A percentile compares a stretch with the other conserved stretches of the same genome.
These are phyloP conservation scores for Nymphalis c-album DNA, from an alignment of 2,888 invertebrate species.

Conservation along the genomic window DNA sequence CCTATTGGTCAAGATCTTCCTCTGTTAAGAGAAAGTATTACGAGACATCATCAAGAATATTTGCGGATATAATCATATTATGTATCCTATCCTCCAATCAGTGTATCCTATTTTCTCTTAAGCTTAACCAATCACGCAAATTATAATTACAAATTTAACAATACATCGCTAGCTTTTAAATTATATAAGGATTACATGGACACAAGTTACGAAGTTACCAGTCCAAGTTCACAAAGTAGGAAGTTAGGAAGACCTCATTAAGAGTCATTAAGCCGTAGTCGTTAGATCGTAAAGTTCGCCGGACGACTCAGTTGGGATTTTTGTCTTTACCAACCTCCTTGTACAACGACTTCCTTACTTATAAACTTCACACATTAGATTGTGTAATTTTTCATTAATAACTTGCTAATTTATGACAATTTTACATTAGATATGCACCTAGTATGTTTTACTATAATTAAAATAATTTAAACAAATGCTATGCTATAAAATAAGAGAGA, in stretches of 20 bases:
- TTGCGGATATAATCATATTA: no score
- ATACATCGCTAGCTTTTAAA: no score
- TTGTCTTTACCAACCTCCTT: constrained; percentile 25
- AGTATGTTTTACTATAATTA: neutral
- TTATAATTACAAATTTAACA: no score
- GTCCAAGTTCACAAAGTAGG: constrained; percentile 40
- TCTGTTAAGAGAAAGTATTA: no score
- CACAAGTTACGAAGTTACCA: neutral
- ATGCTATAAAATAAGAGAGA: neutral
- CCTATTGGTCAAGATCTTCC: no score
- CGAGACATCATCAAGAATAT: no score
- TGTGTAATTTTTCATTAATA: constrained; percentile 9
- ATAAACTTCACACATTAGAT: neutral
- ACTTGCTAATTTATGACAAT: constrained; percentile 4
- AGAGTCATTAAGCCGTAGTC: constrained; percentile 59
- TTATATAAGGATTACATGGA: neutral
- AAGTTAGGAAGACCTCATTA: constrained; percentile 59
- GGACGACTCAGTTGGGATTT: constrained; percentile 43
- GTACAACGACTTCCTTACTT: constrained; percentile 2
- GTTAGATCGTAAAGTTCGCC: constrained; percentile 41
- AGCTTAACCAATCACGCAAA: no score
- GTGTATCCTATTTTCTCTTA: no score
- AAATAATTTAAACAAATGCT: neutral
- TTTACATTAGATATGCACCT: neutral
- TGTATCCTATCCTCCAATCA: no score